Conservation (phyloP, 1,140 invertebrate genomes). For the Saxidomus purpurata region DNA sequence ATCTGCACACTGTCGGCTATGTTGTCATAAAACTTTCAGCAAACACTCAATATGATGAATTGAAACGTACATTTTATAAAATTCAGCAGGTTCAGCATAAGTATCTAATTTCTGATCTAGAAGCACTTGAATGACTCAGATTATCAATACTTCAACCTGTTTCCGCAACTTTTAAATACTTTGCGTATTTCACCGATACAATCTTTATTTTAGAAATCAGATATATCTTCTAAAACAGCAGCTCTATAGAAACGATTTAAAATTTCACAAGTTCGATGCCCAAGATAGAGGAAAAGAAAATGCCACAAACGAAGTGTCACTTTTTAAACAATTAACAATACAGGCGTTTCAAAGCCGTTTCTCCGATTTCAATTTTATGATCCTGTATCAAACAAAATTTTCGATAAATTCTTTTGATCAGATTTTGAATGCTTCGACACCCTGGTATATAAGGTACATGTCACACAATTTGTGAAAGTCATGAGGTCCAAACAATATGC, state of each 20-base stretch:
- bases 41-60: no score
- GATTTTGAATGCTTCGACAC: background rate
- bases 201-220: constrained; percentile 9
- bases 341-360: background rate
- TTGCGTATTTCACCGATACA: background rate
- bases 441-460: no score
- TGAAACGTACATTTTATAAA: no score
- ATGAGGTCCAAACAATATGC: no score
- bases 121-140: background rate
- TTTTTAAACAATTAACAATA: constrained; percentile 37
- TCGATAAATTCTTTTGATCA: background rate
- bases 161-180: background rate
- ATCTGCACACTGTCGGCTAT: no score
- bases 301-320: background rate
- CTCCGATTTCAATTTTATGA: constrained; percentile 19
- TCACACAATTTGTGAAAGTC: no score
- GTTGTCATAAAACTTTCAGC: no score
- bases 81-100: no score
- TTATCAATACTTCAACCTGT: background rate
- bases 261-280: background rate
- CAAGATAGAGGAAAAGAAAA: background rate
- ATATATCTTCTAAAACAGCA: background rate
- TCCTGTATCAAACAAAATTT: background rate
- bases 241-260: background rate
- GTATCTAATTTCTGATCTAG: background rate